Base-by-base conservation (phyloP, 2,888 invertebrate species). In the Melieria picta region DNA sequence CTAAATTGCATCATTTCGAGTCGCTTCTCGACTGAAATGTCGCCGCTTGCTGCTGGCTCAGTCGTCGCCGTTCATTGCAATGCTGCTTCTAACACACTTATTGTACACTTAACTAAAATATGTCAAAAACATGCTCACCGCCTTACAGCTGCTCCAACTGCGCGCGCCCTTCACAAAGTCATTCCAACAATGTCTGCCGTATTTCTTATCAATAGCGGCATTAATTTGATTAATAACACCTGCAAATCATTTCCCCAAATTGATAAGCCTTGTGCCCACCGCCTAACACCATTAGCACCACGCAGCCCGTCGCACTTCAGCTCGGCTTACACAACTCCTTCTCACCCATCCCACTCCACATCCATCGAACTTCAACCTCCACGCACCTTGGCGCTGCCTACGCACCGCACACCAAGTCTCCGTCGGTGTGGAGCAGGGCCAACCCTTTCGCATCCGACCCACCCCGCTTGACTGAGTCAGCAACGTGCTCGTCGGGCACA, bases 201-300 rank as follows among this genome's bases (percentile, higher is more conserved):
- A 45, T 16, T 50, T 67, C 71, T 80, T 83, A 83, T 83, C 83
- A 80, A 80, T 83, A 79, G 79, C 77, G 78, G 79, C 82, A 81
- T 83, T 79, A 81, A 80, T 81, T 83, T 83, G 84, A 84, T 84
- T 84, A 84, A 83, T 84, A 83, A 84, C 82, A 81, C 81, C 80
- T 82, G 81, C 81, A 83, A 83, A 83, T 83, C 82, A 80, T 82
- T 84, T 84, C 84, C 84, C 77, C 76, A 69, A 70, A 70, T 65
- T 70, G 70, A 70, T 70, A 70, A 70, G 70, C 70, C 55, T 45
- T 11, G 9, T 11, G 48, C 48, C 10, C 7, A 6, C 46, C 42
- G 13, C 60, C 48, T 57, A 66, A 66, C 30, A 30, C 30, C 30
- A 30, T 30, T 30, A 30, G 30, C 30, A 30, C 30, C 30, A 30